Evolutionary conservation across 92 coral and sea anemone genomes (phyloP).

Genomic region (Diadumene lineata): DNA sequence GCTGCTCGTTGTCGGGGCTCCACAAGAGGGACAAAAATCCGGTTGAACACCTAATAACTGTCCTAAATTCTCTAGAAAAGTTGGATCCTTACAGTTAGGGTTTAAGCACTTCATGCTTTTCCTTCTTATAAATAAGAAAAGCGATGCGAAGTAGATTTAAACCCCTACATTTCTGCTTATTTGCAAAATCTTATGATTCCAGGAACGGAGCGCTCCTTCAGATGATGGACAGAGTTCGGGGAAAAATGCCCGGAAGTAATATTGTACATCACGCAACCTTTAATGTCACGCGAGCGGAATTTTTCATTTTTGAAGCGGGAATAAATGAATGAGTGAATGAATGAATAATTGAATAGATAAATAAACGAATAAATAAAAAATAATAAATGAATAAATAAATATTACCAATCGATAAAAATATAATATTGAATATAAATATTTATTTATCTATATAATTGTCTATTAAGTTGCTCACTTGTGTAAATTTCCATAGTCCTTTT

Average conservation of each 20-base stretch:
- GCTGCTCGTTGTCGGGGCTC: neutral
- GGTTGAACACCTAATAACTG: neutral
- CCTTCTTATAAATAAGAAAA: neutral
- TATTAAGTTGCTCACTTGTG: too few species aligned
- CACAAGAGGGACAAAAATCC: conserved; percentile 16
- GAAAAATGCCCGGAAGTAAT: conserved; percentile 15
- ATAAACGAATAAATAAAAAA: too few species aligned
- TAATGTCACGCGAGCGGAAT: conserved; percentile 9
- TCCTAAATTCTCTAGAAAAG: neutral
- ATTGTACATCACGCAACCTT: conserved; percentile 12
- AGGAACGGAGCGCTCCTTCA: neutral
- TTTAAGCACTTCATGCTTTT: conserved; percentile 22
- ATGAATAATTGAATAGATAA: too few species aligned
- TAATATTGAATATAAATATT: too few species aligned
- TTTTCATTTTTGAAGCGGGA: too few species aligned
- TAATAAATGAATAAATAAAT: too few species aligned
- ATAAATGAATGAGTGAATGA: too few species aligned
- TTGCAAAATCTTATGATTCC: conserved; percentile 6
- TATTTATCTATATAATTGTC: too few species aligned
- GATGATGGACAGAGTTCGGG: neutral
- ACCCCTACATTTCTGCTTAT: neutral
- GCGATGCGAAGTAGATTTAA: neutral
- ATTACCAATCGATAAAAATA: too few species aligned
- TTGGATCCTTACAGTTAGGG: conserved; percentile 13
- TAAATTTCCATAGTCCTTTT: too few species aligned